Conservation (phyloP, 2,888 invertebrate genomes). For the Plusia festucae region DNA sequence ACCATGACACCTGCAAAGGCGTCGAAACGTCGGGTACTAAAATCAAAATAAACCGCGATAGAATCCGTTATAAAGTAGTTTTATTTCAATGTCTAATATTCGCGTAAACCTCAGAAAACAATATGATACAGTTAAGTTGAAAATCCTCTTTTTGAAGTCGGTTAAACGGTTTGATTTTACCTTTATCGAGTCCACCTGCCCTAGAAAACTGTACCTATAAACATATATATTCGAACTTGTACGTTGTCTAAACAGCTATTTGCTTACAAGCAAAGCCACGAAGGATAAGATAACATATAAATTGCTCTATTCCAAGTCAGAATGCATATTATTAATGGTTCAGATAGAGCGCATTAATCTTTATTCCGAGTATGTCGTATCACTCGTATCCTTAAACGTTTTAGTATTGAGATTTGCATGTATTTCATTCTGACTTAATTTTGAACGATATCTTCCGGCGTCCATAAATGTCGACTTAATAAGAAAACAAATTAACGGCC, state of each 20-base stretch:
- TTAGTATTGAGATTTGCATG: conserved; percentile 20
- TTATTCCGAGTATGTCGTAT: conserved; percentile 49
- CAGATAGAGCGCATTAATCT: conserved; percentile 33
- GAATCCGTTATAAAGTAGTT: too few relatives aligned
- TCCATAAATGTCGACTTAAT: not conserved
- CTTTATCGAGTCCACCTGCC: too few relatives aligned
- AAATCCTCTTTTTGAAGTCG: too few relatives aligned
- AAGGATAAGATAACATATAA: conserved; percentile 20
- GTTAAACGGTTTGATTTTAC: too few relatives aligned
- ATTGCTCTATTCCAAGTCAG: conserved; percentile 30
- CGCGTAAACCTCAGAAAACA: too few relatives aligned
- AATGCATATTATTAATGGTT: conserved; percentile 32
- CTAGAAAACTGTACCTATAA: too few relatives aligned
- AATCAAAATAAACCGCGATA: too few relatives aligned
- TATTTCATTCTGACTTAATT: not conserved
- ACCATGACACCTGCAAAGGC: too few relatives aligned
- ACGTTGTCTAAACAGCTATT: conserved; percentile 21
- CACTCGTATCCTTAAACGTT: conserved; percentile 53
- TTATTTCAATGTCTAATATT: too few relatives aligned
- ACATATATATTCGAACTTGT: not conserved
- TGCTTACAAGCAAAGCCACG: conserved; percentile 12
- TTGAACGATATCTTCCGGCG: conserved; percentile 9
- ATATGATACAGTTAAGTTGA: too few relatives aligned
- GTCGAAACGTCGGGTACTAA: too few relatives aligned
- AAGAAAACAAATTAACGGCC: not conserved